Conservation (phyloP, 2,113 vertebrate genomes). For the Hemiprocne comata region DNA sequence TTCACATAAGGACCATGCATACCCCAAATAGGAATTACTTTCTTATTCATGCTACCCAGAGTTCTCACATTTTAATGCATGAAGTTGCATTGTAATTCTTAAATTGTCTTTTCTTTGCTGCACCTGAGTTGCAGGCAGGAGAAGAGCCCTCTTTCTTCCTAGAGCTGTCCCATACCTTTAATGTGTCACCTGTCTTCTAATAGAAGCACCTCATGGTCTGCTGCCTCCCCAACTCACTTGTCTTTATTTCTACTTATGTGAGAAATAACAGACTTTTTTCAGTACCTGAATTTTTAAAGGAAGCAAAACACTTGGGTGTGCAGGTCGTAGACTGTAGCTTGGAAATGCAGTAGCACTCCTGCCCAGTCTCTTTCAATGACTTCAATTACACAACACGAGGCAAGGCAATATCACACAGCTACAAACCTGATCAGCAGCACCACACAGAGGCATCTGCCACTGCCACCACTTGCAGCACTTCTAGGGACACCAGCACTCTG, state of each 20-base stretch:
- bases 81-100: background rate
- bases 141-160: background rate
- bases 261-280: background rate
- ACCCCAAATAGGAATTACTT: background rate
- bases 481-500: background rate
- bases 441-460: background rate
- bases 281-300: background rate
- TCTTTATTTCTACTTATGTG: background rate
- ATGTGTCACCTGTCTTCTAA: background rate
- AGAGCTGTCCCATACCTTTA: background rate
- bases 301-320: background rate
- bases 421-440: accelerated
- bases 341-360: background rate
- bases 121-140: background rate
- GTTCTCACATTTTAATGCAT: background rate
- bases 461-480: background rate
- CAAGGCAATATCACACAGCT: background rate
- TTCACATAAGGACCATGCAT: background rate
- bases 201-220: background rate
- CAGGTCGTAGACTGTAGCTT: background rate
- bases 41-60: background rate
- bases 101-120: background rate
- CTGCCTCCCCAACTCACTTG: background rate
- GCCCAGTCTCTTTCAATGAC: background rate
- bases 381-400: background rate